Percentiles rank a stretch among this genome's conserved stretches.
Conservation (phyloP, 2,888 invertebrate genomes). For the Trissolcus brochymenae region DNA sequence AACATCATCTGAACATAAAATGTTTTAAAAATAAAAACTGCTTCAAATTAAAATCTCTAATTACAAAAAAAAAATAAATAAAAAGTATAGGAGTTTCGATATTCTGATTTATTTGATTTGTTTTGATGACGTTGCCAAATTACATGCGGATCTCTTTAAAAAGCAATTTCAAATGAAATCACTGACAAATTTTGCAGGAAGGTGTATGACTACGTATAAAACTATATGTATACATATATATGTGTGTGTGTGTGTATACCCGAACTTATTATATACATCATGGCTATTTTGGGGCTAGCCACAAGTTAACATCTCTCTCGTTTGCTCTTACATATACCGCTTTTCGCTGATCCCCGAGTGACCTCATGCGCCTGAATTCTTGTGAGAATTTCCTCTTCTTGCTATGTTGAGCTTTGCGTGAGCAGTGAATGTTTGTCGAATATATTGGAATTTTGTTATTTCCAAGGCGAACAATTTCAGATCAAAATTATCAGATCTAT, state of each 20-base stretch:
- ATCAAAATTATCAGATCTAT: slow-evolving; percentile 33
- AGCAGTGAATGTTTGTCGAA: slow-evolving; percentile 37
- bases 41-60: no score
- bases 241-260: slow-evolving; percentile 34
- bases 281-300: slow-evolving; percentile 40
- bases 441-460: slow-evolving; percentile 53
- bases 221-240: slow-evolving; percentile 23
- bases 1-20: no score
- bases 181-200: not conserved
- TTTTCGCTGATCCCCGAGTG: slow-evolving; percentile 31
- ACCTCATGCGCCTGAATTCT: slow-evolving; percentile 45
- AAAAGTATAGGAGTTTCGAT: no score
- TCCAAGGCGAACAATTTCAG: slow-evolving; percentile 37
- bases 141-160: slow-evolving; percentile 11
- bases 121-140: no score
- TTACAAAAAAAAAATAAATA: no score
- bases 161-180: slow-evolving; percentile 43
- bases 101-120: slow-evolving; percentile 30
- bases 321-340: slow-evolving; percentile 4
- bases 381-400: slow-evolving; percentile 37
- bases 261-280: slow-evolving; percentile 25
- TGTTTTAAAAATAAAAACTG: no score
- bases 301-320: slow-evolving; percentile 17
- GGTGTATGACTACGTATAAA: slow-evolving; percentile 17
- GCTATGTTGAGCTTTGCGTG: slow-evolving; percentile 19